Evolutionary conservation across 2,113 vertebrate species (phyloP), one percentile per base, ranked within the genome.

Genomic region (Piprites chloris): DNA sequence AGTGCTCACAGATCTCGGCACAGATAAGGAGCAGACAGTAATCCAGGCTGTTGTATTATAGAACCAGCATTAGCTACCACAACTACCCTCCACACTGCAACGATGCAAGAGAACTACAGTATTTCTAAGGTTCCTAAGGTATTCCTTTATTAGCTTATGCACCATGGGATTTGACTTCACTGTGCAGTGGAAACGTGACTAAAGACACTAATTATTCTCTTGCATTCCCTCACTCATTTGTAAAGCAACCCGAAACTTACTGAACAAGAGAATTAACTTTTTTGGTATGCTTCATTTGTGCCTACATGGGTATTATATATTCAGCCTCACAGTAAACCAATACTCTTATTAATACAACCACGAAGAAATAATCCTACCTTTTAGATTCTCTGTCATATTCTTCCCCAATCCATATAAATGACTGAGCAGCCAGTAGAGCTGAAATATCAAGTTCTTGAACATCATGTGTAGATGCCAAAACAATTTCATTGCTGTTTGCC

Each of bases 401-500:
- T 67, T 99, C 99, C 68, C 99, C 99, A 72, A 99, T 99, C 99
- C 99, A 99, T 89, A 99, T 99, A 93, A 98, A 99, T 8, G 99
- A 98, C 85, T 99, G 99, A 72, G 99, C 98, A 39, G 99, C 98
- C 90, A 99, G 97, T 0, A 99, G 98, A 78, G 98, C 98, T 32
- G 99, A 98, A 79, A 99, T 98, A 66, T 99, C 99, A 28, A 99
- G 99, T 95, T 99, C 99, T 97, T 99, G 99, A 85, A 99, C 99
- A 75, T 99, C 99, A 69, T 99, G 99, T 53, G 99, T 99, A 83
- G 99, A 99, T 65, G 99, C 99, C 97, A 99, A 97, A 94, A 99
- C 99, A 35, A 99, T 99, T 97, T 99, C 99, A 81, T 98, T 99
- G 92, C 88, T 97, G 96, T 99, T 99, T 80, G 99, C 99, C 99